Evolutionary conservation across 2,797 vertebrate genomes (phyloP).

Genomic region (Furcifer pardalis): DNA sequence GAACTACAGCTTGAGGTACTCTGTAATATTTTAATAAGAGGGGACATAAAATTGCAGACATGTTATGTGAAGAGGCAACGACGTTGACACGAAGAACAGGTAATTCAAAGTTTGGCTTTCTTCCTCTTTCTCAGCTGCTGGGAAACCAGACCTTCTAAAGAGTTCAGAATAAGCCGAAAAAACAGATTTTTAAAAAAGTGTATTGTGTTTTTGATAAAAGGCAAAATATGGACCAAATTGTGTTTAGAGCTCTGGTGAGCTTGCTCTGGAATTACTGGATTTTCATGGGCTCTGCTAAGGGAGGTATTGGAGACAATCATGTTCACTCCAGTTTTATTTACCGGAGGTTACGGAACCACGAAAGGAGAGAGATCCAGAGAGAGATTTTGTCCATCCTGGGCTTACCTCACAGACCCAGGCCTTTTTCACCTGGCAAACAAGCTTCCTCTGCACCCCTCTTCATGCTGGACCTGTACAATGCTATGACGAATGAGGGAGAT

Average conservation of each 20-base stretch:
- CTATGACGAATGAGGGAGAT: slow-evolving; percentile 95
- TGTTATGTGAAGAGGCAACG: slow-evolving; percentile 75
- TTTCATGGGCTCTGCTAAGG: slow-evolving; percentile 86
- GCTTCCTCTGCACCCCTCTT: slow-evolving; percentile 96
- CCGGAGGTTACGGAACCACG: slow-evolving; percentile 96
- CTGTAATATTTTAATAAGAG: slow-evolving; percentile 73
- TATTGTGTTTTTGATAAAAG: slow-evolving; percentile 50
- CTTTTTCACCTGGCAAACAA: slow-evolving; percentile 96
- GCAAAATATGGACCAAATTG: slow-evolving; percentile 78
- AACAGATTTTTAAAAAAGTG: slow-evolving; percentile 43
- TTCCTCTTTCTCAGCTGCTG: slow-evolving; percentile 55
- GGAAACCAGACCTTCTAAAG: slow-evolving; percentile 69
- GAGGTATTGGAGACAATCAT: slow-evolving; percentile 93
- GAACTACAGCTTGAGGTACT: slow-evolving; percentile 74
- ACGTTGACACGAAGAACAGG: slow-evolving; percentile 80
- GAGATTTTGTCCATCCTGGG: slow-evolving; percentile 99
- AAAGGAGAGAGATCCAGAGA: slow-evolving; percentile 97
- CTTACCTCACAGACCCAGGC: slow-evolving; percentile 95
- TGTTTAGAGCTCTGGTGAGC: slow-evolving; percentile 82
- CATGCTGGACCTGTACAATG: slow-evolving; percentile 99
- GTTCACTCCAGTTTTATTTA: slow-evolving; percentile 99
- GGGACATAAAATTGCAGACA: slow-evolving; percentile 68
- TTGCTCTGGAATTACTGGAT: slow-evolving; percentile 91
- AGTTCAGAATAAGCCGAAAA: slow-evolving; percentile 72
- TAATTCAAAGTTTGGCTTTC: slow-evolving; percentile 66